Evolutionary conservation across 2,797 vertebrate species (phyloP).

Genomic region (Chelon labrosus): DNA sequence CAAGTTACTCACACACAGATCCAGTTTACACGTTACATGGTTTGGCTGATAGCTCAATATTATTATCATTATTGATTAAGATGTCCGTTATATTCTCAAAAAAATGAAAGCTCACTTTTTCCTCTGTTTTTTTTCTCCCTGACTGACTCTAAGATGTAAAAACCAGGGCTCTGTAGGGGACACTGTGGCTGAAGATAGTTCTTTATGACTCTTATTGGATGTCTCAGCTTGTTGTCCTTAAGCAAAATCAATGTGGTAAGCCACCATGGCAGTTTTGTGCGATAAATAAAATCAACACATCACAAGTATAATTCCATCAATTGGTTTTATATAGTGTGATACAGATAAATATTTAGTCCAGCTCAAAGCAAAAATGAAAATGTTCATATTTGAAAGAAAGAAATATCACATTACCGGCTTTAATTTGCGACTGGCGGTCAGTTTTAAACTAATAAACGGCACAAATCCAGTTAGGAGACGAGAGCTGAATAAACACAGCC

Average conservation of each 20-base stretch:
- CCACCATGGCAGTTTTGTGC: no score
- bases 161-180: not conserved
- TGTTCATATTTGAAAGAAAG: not conserved
- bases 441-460: conserved; percentile 21
- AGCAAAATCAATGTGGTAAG: not conserved
- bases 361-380: not conserved
- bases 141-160: not conserved
- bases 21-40: not conserved
- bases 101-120: not conserved
- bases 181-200: not conserved
- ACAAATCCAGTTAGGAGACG: conserved; percentile 13
- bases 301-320: no score
- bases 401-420: not conserved
- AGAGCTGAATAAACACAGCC: conserved; percentile 20
- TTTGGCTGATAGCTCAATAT: not conserved
- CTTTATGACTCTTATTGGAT: not conserved
- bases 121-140: no score
- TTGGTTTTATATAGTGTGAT: not conserved
- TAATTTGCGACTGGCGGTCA: not conserved
- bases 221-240: not conserved
- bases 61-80: not conserved
- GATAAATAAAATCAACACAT: no score
- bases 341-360: no score
- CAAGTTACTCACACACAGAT: not conserved
- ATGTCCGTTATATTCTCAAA: not conserved